phyloP scores from a whole-genome alignment of 2,797 vertebrate species.

The Myiotriccus ornatus region DNA sequence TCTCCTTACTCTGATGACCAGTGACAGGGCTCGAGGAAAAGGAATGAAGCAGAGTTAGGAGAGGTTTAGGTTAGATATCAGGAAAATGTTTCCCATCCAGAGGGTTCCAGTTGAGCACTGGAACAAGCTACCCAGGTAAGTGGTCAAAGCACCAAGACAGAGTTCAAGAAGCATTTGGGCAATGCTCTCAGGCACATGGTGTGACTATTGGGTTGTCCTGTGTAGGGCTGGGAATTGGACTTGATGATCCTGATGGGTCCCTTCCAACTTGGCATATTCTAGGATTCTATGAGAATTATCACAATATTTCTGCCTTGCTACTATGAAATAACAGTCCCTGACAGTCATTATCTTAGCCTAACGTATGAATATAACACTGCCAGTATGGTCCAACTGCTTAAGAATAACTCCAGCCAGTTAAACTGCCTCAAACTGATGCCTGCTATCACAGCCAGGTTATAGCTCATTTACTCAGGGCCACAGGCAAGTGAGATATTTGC shows the following conservation, averaged over 20 bases:
- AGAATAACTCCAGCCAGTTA: background rate
- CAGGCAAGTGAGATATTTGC: background rate
- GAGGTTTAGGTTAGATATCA: background rate
- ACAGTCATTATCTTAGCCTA: background rate
- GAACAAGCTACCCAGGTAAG: background rate
- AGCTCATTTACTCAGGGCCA: background rate
- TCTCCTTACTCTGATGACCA: background rate
- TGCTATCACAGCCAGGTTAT: background rate
- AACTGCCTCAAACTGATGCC: background rate
- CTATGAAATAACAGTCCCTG: background rate
- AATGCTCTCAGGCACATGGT: background rate
- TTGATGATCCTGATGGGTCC: background rate
- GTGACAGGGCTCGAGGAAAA: background rate
- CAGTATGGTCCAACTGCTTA: background rate
- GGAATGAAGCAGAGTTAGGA: background rate
- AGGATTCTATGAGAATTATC: background rate
- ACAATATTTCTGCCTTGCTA: background rate
- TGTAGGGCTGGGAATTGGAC: background rate
- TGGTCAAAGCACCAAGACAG: background rate
- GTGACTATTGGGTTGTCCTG: background rate
- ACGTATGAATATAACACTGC: rapidly evolving
- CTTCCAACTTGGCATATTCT: background rate
- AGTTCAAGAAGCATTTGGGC: background rate
- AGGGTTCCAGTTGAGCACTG: background rate
- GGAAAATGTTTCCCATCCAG: background rate